These are phyloP conservation scores for human (Homo sapiens) DNA, from an alignment of 2,113 vertebrate species.

Conservation along the genomic window GRCh38 chr1:209565001-209565500, in stretches of 20 bases:
- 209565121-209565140: neutral
- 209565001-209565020: slow-evolving; percentile 51
- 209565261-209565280: neutral
- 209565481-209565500: neutral
- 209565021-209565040: slow-evolving; percentile 46
- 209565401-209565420: neutral
- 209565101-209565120: neutral
- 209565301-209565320: too few species aligned
- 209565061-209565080: neutral
- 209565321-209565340: neutral
- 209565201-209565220: neutral
- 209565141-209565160: neutral
- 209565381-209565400: neutral
- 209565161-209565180: neutral
- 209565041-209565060: slow-evolving; percentile 51
- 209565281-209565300: neutral
- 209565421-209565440: neutral
- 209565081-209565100: neutral
- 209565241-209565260: neutral
- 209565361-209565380: neutral
- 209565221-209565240: neutral
- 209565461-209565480: neutral
- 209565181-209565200: neutral
- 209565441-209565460: neutral
- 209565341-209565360: too few species aligned